Conservation (phyloP, 1,140 invertebrate species). For the Macrosteles quadrilineatus region DNA sequence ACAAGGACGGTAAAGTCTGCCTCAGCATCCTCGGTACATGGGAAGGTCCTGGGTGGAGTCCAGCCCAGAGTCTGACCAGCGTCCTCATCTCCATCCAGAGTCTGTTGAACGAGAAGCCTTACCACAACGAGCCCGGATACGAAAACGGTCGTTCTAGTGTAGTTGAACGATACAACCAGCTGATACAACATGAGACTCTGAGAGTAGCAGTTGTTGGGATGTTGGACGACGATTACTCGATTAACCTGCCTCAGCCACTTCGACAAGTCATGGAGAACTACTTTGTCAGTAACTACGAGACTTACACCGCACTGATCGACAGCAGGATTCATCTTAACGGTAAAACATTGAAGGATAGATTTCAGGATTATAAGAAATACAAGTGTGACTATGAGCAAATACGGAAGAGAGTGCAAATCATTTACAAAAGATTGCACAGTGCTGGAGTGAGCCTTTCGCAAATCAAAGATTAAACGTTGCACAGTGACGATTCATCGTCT, state of each 20-base stretch:
- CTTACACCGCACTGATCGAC: slow-evolving; percentile 50
- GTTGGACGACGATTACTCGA: slow-evolving; percentile 50
- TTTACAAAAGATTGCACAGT: no score
- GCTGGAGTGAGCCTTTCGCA: no score
- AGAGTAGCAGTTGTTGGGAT: slow-evolving; percentile 60
- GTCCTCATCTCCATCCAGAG: slow-evolving; percentile 63
- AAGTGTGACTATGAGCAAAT: no score
- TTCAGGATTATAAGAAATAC: no score
- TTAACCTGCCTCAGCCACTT: slow-evolving; percentile 44
- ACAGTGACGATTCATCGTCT: no score
- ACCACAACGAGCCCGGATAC: slow-evolving; percentile 63
- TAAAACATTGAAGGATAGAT: no score
- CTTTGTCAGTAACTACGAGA: slow-evolving; percentile 58
- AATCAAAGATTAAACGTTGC: no score
- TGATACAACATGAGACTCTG: slow-evolving; percentile 59
- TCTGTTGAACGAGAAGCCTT: slow-evolving; percentile 60
- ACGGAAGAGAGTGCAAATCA: no score
- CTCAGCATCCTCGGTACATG: slow-evolving; percentile 65
- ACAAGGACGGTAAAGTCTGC: slow-evolving; percentile 65
- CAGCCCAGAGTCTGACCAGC: slow-evolving; percentile 58
- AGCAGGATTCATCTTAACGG: slow-evolving; percentile 51
- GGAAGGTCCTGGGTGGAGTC: slow-evolving; percentile 61
- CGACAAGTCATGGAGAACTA: slow-evolving; percentile 57
- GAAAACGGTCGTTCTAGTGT: slow-evolving; percentile 54
- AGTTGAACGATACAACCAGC: slow-evolving; percentile 56